Conservation (phyloP, 2,888 invertebrate species). For the Unio delphinus region DNA sequence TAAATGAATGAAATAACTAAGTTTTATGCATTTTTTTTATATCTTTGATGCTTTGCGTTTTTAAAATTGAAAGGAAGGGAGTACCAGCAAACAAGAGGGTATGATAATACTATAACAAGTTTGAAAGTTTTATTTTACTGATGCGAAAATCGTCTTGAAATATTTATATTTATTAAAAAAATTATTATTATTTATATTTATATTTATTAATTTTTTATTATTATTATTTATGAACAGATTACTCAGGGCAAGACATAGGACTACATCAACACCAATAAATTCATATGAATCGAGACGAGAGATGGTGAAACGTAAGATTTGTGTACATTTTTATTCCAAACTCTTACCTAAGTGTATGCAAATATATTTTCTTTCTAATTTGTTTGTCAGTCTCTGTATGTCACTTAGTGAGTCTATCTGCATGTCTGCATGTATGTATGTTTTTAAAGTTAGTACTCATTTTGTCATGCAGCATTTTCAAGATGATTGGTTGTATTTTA, state of each 20-base stretch:
- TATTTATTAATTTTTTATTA: not conserved
- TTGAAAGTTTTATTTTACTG: not conserved
- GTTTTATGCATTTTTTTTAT: too few species aligned
- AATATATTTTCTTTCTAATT: not conserved
- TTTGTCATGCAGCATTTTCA: too few species aligned
- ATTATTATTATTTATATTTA: not conserved
- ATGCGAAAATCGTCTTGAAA: not conserved
- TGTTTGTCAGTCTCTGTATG: too few species aligned
- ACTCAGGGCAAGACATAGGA: constrained; percentile 50
- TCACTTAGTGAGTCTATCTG: too few species aligned
- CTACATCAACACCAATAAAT: constrained; percentile 47
- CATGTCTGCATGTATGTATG: too few species aligned
- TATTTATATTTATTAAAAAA: not conserved
- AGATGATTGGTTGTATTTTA: too few species aligned
- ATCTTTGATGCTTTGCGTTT: too few species aligned
- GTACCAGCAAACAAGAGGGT: too few species aligned
- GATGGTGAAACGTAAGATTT: constrained; percentile 43
- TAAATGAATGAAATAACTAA: too few species aligned
- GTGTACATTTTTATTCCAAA: not conserved
- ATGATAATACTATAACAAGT: too few species aligned
- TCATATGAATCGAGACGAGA: constrained; percentile 48
- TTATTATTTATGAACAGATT: constrained; percentile 31
- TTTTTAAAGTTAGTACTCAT: too few species aligned
- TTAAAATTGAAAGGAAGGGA: too few species aligned
- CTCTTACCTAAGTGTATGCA: not conserved